Conservation (phyloP, 2,888 invertebrate genomes). For the Heliconius erato region DNA sequence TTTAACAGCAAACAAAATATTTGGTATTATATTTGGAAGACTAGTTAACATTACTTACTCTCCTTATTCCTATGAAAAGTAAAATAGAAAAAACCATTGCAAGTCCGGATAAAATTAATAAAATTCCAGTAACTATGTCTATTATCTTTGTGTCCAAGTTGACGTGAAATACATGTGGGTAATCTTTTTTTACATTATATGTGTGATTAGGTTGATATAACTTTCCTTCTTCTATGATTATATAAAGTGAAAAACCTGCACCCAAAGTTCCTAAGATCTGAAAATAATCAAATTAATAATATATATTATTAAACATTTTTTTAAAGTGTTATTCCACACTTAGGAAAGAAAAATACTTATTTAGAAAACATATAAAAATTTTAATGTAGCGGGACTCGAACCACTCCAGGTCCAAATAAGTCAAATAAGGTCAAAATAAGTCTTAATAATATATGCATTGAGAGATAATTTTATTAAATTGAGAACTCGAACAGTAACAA, state of each 20-base stretch:
- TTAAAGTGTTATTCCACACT: too few species aligned
- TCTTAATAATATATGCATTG: not conserved
- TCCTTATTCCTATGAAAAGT: constrained; percentile 29
- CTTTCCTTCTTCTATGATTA: constrained; percentile 23
- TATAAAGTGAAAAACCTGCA: not conserved
- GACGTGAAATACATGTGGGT: constrained; percentile 17
- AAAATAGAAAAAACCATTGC: constrained; percentile 27
- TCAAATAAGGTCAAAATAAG: too few species aligned
- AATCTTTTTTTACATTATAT: not conserved
- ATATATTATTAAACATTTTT: too few species aligned
- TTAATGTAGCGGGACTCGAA: too few species aligned
- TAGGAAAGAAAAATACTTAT: too few species aligned
- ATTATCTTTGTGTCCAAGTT: constrained; percentile 19
- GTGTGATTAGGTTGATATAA: not conserved
- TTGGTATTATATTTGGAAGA: not conserved
- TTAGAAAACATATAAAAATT: too few species aligned
- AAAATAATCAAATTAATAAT: not conserved
- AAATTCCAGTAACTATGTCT: constrained; percentile 14
- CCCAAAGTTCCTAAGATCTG: constrained; percentile 7
- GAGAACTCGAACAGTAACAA: not conserved
- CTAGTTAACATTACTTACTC: constrained; percentile 18
- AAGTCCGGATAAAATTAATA: constrained; percentile 20
- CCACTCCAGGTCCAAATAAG: too few species aligned
- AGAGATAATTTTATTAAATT: not conserved
- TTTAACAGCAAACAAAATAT: not conserved